Evolutionary conservation across 2,888 invertebrate genomes (phyloP).

Genomic region (Biston betularia): DNA sequence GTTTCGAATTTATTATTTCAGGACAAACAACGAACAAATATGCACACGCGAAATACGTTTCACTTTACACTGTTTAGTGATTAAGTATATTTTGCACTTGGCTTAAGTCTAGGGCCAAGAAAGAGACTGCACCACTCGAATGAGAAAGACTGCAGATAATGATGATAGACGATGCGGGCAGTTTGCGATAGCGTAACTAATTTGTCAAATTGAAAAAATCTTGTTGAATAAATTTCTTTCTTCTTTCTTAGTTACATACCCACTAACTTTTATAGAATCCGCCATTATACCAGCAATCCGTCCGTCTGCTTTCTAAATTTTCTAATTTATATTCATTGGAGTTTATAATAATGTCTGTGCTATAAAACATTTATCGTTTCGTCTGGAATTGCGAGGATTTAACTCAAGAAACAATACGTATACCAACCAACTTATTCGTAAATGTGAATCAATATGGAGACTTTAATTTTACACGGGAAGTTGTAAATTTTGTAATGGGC

Average conservation of each 20-base stretch:
- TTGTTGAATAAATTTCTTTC: too few species aligned
- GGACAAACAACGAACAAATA: too few species aligned
- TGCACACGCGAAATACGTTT: too few species aligned
- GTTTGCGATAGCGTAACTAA: too few species aligned
- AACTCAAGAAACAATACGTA: conserved; percentile 32
- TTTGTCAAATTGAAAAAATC: too few species aligned
- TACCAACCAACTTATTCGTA: background rate
- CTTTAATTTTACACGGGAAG: background rate
- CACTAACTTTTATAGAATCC: background rate
- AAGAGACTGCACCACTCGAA: too few species aligned
- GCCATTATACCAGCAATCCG: background rate
- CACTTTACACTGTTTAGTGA: too few species aligned
- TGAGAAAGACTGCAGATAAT: too few species aligned
- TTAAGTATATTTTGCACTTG: too few species aligned
- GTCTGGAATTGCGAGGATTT: conserved; percentile 33
- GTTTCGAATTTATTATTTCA: too few species aligned
- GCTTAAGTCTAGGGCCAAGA: too few species aligned
- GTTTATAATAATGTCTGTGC: conserved; percentile 7
- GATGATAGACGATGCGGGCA: too few species aligned
- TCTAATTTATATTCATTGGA: conserved; percentile 25
- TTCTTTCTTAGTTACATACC: background rate
- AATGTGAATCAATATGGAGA: background rate
- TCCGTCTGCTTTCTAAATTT: background rate
- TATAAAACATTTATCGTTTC: conserved; percentile 38
- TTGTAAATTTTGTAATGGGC: background rate